These are phyloP conservation scores for Beris morrisii DNA, from an alignment of 2,888 invertebrate genomes.

Conservation along the genomic window DNA sequence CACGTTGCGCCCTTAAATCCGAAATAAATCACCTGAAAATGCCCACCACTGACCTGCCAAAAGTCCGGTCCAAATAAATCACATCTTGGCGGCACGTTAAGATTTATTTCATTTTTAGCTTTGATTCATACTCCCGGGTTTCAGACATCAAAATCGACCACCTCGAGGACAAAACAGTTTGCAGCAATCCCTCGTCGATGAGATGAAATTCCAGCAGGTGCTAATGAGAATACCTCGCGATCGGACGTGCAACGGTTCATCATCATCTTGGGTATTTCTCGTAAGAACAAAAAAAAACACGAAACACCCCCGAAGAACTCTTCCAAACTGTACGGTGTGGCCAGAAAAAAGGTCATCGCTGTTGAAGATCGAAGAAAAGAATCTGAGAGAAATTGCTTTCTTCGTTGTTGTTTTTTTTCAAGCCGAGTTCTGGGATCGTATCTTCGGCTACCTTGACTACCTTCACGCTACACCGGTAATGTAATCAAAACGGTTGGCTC, in stretches of 20 bases:
- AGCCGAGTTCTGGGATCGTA: neutral
- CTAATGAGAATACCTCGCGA: slow-evolving; percentile 32
- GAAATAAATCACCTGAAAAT: slow-evolving; percentile 26
- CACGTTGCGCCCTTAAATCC: neutral
- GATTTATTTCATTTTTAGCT: slow-evolving; percentile 36
- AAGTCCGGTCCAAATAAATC: slow-evolving; percentile 34
- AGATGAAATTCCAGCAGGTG: slow-evolving; percentile 35
- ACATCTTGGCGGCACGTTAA: slow-evolving; percentile 35
- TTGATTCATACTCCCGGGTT: slow-evolving; percentile 27
- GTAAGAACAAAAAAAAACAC: neutral
- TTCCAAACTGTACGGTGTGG: neutral
- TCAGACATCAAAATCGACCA: slow-evolving; percentile 30
- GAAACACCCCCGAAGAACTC: no score
- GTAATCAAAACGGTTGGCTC: slow-evolving; percentile 33
- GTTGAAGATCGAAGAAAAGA: neutral
- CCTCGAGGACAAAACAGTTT: slow-evolving; percentile 26
- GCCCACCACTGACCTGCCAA: slow-evolving; percentile 16
- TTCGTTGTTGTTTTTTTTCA: neutral
- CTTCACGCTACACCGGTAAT: slow-evolving; percentile 5
- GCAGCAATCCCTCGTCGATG: neutral
- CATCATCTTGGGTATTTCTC: slow-evolving; percentile 10
- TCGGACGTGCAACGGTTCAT: slow-evolving; percentile 11
- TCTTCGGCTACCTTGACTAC: neutral
- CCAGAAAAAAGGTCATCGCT: neutral
- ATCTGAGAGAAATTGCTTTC: slow-evolving; percentile 1